Conservation (phyloP, 2,888 invertebrate species). For the Agonopterix heracliana region DNA sequence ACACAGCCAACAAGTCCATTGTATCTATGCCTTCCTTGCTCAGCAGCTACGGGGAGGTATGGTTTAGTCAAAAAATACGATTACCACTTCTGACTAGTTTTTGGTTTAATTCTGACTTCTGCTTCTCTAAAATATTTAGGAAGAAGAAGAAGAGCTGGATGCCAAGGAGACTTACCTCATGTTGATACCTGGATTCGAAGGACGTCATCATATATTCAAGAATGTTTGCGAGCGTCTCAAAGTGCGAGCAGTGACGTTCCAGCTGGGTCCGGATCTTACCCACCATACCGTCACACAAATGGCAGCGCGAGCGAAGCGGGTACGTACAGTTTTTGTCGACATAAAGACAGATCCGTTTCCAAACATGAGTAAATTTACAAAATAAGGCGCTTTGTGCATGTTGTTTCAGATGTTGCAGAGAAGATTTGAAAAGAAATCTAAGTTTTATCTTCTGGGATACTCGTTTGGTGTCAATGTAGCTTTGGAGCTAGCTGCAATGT, state of each 20-base stretch:
- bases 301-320: too few relatives aligned
- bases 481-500: conserved; percentile 37
- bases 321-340: too few relatives aligned
- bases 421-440: conserved; percentile 19
- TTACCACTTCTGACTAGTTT: too few relatives aligned
- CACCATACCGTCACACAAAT: neutral
- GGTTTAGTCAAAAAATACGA: too few relatives aligned
- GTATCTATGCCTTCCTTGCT: too few relatives aligned
- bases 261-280: conserved; percentile 31
- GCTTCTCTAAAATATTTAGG: conserved; percentile 26
- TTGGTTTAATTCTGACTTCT: too few relatives aligned
- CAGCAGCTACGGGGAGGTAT: too few relatives aligned
- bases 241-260: conserved; percentile 30
- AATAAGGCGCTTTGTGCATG: too few relatives aligned
- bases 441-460: conserved; percentile 18
- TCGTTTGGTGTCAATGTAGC: conserved; percentile 31
- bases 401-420: conserved; percentile 17
- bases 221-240: conserved; percentile 32
- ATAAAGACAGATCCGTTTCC: too few relatives aligned
- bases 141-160: conserved; percentile 27
- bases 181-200: conserved; percentile 46
- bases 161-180: conserved; percentile 27
- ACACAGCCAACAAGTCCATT: too few relatives aligned
- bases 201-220: conserved; percentile 30
- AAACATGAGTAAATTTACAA: too few relatives aligned